Evolutionary conservation across 2,888 invertebrate genomes (phyloP).

Genomic region (Apeira syringaria): DNA sequence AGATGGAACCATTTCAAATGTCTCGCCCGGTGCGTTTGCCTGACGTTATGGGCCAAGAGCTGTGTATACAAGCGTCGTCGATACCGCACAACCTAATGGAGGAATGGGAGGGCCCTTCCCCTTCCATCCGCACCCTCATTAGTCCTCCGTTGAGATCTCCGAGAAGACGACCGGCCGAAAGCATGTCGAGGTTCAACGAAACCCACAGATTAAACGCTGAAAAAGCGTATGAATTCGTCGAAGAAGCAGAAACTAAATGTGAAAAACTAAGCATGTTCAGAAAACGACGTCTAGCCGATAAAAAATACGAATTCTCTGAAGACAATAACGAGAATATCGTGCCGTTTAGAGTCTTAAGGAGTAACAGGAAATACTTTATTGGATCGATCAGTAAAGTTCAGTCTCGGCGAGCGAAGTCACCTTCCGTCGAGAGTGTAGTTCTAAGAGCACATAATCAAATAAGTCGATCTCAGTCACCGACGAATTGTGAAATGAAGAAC

Average conservation of each 20-base stretch:
- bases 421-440: conserved; percentile 70
- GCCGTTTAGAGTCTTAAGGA: conserved; percentile 85
- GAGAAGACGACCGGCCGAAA: conserved; percentile 72
- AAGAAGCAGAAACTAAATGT: conserved; percentile 91
- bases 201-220: conserved; percentile 84
- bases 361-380: conserved; percentile 78
- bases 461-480: conserved; percentile 59
- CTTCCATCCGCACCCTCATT: conserved; percentile 73
- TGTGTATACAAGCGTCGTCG: conserved; percentile 73
- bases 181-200: conserved; percentile 80
- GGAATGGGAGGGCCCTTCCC: conserved; percentile 79
- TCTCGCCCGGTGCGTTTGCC: conserved; percentile 69
- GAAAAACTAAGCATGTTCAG: conserved; percentile 94
- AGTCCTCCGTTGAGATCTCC: conserved; percentile 76
- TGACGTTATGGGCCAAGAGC: conserved; percentile 75
- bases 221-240: conserved; percentile 93
- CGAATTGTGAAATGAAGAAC: conserved; percentile 53
- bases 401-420: conserved; percentile 65
- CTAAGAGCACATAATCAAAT: conserved; percentile 76
- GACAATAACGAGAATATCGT: conserved; percentile 88
- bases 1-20: conserved; percentile 78
- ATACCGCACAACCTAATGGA: conserved; percentile 77
- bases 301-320: conserved; percentile 96
- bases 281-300: conserved; percentile 93
- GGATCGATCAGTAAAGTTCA: conserved; percentile 61